Conservation (phyloP, 2,113 vertebrate genomes). For the Astatotilapia flaviijosephi region DNA sequence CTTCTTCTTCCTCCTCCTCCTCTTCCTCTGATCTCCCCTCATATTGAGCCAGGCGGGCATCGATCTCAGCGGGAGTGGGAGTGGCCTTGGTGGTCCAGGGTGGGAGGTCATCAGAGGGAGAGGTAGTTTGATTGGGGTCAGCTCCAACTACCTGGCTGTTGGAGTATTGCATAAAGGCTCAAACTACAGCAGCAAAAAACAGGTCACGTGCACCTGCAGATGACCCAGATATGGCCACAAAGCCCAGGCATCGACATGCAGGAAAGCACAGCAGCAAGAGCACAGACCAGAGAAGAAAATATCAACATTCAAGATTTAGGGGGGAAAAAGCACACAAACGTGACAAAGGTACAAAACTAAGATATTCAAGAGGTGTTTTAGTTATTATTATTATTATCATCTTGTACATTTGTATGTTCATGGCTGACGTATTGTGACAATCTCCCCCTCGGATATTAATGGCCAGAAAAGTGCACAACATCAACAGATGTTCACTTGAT, state of each 20-base stretch:
- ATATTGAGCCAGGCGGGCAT: slow-evolving; percentile 57
- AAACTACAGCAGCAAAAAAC: neutral
- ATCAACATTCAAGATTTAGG: neutral
- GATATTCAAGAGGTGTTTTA: neutral
- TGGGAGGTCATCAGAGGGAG: neutral
- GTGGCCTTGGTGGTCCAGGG: neutral
- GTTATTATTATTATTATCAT: neutral
- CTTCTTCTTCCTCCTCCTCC: slow-evolving; percentile 62
- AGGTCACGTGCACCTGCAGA: neutral
- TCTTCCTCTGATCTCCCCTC: slow-evolving; percentile 27
- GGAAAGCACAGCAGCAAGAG: neutral
- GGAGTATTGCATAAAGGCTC: slow-evolving; percentile 21
- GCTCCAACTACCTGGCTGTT: slow-evolving; percentile 40
- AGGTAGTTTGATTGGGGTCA: neutral
- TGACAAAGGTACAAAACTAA: neutral
- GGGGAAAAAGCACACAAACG: accelerated
- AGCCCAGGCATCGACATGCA: slow-evolving; percentile 2
- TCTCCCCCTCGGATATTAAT: neutral
- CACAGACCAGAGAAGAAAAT: neutral
- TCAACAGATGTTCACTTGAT: neutral
- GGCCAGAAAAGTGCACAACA: neutral
- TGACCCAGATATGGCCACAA: neutral
- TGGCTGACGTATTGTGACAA: neutral
- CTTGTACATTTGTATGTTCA: neutral
- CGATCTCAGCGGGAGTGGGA: slow-evolving; percentile 38